Conservation (phyloP, 1,140 invertebrate species). For the Stegodyphus dumicola region DNA sequence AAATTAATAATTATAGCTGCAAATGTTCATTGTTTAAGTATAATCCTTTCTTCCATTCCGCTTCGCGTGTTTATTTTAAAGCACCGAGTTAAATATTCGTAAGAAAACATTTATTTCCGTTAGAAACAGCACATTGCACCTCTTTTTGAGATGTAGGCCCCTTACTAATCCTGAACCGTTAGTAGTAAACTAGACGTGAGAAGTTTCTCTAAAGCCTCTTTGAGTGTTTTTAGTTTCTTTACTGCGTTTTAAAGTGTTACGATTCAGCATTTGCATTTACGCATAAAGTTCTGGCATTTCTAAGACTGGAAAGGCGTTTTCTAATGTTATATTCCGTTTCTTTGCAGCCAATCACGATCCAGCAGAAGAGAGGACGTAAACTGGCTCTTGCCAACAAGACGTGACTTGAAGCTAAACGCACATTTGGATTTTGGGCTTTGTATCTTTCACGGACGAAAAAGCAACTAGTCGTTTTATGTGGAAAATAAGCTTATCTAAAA, state of each 20-base stretch:
- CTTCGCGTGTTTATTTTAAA: too few relatives aligned
- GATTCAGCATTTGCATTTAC: constrained; percentile 5
- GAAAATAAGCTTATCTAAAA: constrained; percentile 13
- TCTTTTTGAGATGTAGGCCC: too few relatives aligned
- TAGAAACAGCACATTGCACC: too few relatives aligned
- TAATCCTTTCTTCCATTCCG: too few relatives aligned
- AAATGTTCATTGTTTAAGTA: too few relatives aligned
- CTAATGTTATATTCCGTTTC: constrained; percentile 12
- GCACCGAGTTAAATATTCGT: too few relatives aligned
- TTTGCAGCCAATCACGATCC: constrained; percentile 14
- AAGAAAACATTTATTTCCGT: too few relatives aligned
- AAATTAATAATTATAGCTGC: too few relatives aligned
- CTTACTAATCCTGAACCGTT: constrained; percentile 5
- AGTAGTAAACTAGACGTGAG: constrained; percentile 29
- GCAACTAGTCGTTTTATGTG: constrained; percentile 25
- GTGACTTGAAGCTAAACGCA: constrained; percentile 13
- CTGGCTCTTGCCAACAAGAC: constrained; percentile 1
- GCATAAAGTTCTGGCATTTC: background rate
- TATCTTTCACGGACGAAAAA: background rate
- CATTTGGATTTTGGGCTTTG: background rate
- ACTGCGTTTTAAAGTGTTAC: background rate
- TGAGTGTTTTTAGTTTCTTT: constrained; percentile 1
- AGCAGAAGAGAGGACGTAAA: constrained; percentile 11
- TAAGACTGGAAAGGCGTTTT: background rate
- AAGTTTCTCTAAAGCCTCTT: constrained; percentile 5